These are phyloP conservation scores for Coenobita brevimanus DNA, from an alignment of 1,140 invertebrate genomes.

Conservation along the genomic window DNA sequence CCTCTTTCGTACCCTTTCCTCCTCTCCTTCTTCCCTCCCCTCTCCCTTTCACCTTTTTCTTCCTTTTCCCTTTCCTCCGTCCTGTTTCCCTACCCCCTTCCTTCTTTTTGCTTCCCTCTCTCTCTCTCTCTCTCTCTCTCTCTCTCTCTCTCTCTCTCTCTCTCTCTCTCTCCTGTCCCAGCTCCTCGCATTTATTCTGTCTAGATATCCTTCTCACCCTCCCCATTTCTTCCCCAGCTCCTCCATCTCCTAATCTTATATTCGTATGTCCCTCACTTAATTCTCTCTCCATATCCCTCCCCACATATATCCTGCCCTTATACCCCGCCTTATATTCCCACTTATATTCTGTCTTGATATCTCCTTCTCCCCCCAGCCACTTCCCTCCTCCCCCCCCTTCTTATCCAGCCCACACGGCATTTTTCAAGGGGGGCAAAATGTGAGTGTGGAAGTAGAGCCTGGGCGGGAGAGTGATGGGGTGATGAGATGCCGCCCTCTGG, in stretches of 20 bases:
- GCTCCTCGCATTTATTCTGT: background rate
- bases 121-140: conserved; percentile 17
- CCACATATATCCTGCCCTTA: too few species aligned
- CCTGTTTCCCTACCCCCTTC: background rate
- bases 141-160: background rate
- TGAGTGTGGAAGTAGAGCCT: too few species aligned
- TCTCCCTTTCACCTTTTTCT: background rate
- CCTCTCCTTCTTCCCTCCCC: background rate
- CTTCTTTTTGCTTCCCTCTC: background rate
- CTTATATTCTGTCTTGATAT: too few species aligned
- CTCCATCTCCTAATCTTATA: background rate
- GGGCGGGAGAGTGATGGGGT: too few species aligned
- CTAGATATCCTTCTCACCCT: background rate
- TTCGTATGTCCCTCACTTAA: too few species aligned
- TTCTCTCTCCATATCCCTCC: too few species aligned
- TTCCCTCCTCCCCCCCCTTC: too few species aligned
- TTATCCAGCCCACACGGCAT: too few species aligned
- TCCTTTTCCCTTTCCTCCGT: background rate
- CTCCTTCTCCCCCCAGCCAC: too few species aligned
- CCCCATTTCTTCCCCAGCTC: background rate
- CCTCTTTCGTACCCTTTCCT: too few species aligned
- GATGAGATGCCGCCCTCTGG: background rate
- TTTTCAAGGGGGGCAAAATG: too few species aligned
- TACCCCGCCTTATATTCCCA: too few species aligned
- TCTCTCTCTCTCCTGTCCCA: background rate